Conservation (phyloP, 2,113 vertebrate species). For the Leuciscus idus region DNA sequence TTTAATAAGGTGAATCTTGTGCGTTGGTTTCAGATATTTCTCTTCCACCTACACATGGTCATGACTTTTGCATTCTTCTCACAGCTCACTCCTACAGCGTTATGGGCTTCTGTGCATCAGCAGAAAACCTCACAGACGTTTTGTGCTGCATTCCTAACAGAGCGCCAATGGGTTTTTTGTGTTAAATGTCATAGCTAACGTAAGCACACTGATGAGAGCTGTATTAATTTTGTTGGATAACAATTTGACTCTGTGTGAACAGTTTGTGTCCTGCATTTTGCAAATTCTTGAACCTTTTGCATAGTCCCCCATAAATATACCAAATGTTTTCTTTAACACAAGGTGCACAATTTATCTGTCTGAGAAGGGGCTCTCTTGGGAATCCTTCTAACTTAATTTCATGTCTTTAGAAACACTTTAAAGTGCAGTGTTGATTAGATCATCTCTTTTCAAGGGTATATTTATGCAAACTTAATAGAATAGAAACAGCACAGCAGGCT, state of each 20-base stretch:
- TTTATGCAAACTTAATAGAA: not conserved
- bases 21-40: conserved; percentile 39
- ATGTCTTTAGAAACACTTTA: conserved; percentile 24
- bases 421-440: conserved; percentile 47
- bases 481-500: conserved; percentile 23
- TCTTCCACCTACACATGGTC: conserved; percentile 51
- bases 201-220: conserved; percentile 42
- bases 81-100: conserved; percentile 34
- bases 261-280: conserved; percentile 30
- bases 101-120: conserved; percentile 39
- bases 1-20: conserved; percentile 32
- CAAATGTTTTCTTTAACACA: conserved; percentile 40
- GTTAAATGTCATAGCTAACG: conserved; percentile 55
- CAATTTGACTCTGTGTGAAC: conserved; percentile 41
- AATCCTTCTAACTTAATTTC: conserved; percentile 22
- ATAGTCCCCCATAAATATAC: conserved; percentile 35
- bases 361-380: not conserved
- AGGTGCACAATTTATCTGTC: conserved; percentile 1
- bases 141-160: conserved; percentile 50
- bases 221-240: conserved; percentile 27
- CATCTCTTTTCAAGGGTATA: conserved; percentile 44
- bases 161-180: conserved; percentile 34
- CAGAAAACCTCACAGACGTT: conserved; percentile 42
- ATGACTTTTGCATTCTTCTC: conserved; percentile 50
- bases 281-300: conserved; percentile 58